Percentiles rank a stretch among this genome's conserved stretches.
These are phyloP conservation scores for Connochaetes taurinus DNA, from an alignment of 2,113 vertebrate species.

Conservation along the genomic window DNA sequence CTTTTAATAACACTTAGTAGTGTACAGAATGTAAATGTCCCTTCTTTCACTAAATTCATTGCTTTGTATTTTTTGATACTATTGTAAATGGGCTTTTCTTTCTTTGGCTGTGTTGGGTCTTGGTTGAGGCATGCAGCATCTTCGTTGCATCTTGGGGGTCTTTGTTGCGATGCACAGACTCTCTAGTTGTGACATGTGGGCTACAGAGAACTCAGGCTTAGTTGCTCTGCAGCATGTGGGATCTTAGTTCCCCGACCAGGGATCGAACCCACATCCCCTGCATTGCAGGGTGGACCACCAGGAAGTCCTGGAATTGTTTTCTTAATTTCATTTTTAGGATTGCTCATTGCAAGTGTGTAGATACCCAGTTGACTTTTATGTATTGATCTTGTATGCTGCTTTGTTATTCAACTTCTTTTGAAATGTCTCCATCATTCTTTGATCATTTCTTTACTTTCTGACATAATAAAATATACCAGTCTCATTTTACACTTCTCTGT, in stretches of 20 bases:
- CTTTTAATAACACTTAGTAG: not conserved
- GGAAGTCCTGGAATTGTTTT: not conserved
- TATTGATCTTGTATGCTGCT: not conserved
- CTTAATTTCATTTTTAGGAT: constrained; percentile 3
- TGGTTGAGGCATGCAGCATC: not conserved
- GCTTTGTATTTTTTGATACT: not conserved
- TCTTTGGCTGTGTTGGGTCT: not conserved
- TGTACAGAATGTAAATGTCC: not conserved
- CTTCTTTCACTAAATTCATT: not conserved
- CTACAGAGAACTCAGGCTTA: not conserved
- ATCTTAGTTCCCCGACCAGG: not conserved
- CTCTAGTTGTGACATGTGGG: not conserved
- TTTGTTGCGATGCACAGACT: not conserved
- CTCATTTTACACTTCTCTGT: not conserved
- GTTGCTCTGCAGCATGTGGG: not conserved
- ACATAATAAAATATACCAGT: not conserved
- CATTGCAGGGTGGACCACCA: not conserved
- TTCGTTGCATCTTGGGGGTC: not conserved
- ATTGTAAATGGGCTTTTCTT: not conserved
- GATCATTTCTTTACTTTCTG: not conserved
- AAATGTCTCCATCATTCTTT: not conserved
- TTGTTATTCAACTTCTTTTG: not conserved
- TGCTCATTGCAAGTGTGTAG: not conserved
- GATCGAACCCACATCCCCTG: not conserved
- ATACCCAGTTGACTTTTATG: not conserved